phyloP scores from a whole-genome alignment of 2,113 vertebrate genomes.

The Chrysemys picta region DNA sequence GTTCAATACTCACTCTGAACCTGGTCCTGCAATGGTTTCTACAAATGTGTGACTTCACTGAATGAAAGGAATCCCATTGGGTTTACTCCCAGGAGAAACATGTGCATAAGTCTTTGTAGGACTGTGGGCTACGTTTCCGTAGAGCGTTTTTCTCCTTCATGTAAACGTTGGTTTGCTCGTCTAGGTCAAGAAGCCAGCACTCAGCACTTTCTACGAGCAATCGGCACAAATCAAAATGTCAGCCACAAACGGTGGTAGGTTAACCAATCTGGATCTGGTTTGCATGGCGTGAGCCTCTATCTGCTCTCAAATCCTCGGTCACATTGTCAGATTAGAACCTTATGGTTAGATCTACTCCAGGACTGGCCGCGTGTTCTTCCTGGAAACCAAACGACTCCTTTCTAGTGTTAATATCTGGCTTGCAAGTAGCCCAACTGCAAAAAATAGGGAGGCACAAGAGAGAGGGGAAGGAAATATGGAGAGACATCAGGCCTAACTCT shows the following conservation, averaged over 20 bases:
- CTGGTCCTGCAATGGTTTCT: neutral
- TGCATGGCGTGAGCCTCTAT: neutral
- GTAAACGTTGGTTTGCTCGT: neutral
- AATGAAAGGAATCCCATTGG: neutral
- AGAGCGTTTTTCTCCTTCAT: slow-evolving; percentile 34
- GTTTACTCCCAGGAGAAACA: slow-evolving; percentile 27
- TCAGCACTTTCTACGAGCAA: neutral
- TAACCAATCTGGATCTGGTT: neutral
- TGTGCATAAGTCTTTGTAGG: slow-evolving; percentile 22
- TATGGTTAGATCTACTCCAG: neutral
- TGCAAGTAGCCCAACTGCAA: rapidly evolving
- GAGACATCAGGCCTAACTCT: neutral
- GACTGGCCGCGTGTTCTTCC: neutral
- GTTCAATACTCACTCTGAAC: slow-evolving; percentile 23
- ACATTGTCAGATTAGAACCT: neutral
- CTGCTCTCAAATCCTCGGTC: neutral
- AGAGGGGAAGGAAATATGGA: neutral
- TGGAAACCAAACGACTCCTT: neutral
- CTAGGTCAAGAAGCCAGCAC: neutral
- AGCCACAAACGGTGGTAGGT: neutral
- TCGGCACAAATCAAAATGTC: neutral
- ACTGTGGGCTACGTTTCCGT: neutral
- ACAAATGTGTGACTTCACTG: neutral
- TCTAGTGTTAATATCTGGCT: neutral
- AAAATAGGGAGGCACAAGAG: neutral